phyloP scores from a whole-genome alignment of 2,797 vertebrate genomes.

The Lophius americanus region DNA sequence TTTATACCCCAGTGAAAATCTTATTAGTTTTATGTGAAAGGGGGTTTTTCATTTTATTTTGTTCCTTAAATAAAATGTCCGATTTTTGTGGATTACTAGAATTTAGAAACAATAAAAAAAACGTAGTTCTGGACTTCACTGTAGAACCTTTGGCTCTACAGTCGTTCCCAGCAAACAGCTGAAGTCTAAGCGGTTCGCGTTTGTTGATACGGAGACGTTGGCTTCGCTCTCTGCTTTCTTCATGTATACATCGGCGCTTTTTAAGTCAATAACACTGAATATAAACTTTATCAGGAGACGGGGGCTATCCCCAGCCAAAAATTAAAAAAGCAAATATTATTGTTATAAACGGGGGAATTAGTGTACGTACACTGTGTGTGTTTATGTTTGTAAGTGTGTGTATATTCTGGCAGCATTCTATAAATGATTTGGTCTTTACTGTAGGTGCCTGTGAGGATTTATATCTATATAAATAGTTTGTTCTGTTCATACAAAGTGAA shows the following conservation, averaged over 20 bases:
- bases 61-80: too few species aligned
- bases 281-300: not conserved
- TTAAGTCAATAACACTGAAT: not conserved
- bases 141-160: too few species aligned
- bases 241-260: not conserved
- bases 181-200: not conserved
- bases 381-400: not conserved
- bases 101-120: too few species aligned
- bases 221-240: not conserved
- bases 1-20: too few species aligned
- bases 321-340: not conserved
- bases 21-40: too few species aligned
- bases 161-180: not conserved
- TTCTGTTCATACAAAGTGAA: constrained; percentile 1
- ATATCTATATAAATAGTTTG: not conserved
- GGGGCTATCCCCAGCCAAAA: not conserved
- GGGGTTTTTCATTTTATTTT: too few species aligned
- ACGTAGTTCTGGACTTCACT: too few species aligned
- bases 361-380: not conserved
- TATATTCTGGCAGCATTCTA: too few species aligned
- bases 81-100: too few species aligned
- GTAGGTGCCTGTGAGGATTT: not conserved
- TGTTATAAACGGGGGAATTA: not conserved
- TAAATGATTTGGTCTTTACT: too few species aligned
- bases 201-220: not conserved